phyloP scores from a whole-genome alignment of 2,888 invertebrate genomes.

The Epistrophe grossulariae region DNA sequence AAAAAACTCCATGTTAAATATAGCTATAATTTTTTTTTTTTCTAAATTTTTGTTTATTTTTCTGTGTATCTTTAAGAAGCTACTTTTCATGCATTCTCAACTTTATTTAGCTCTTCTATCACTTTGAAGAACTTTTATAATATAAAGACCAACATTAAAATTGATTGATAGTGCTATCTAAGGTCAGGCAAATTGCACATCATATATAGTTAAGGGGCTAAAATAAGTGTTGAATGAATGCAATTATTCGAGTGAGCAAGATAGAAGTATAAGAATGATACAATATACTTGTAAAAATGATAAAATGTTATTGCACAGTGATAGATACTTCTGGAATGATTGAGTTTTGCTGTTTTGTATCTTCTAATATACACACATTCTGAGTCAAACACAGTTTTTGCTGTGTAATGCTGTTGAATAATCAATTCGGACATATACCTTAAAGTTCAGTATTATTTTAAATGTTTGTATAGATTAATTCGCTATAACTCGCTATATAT shows the following conservation, averaged over 20 bases:
- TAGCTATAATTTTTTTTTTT: not conserved
- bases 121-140: not conserved
- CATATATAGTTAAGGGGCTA: not conserved
- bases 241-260: not conserved
- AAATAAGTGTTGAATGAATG: not conserved
- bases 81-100: not conserved
- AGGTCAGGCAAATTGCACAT: constrained; percentile 10
- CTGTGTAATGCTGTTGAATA: constrained; percentile 12
- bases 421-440: constrained; percentile 5
- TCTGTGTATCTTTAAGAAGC: not conserved
- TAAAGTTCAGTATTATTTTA: not conserved
- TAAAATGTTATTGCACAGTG: not conserved
- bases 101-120: constrained; percentile 2
- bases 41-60: too few relatives aligned
- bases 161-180: not conserved
- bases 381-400: not conserved
- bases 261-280: not conserved
- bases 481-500: too few relatives aligned
- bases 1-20: not conserved
- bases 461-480: not conserved
- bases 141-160: not conserved
- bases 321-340: constrained; percentile 34
- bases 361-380: not conserved
- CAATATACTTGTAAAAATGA: too few relatives aligned
- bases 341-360: not conserved